Evolutionary conservation across 2,797 vertebrate genomes (phyloP).

Genomic region (Nothura maculosa): DNA sequence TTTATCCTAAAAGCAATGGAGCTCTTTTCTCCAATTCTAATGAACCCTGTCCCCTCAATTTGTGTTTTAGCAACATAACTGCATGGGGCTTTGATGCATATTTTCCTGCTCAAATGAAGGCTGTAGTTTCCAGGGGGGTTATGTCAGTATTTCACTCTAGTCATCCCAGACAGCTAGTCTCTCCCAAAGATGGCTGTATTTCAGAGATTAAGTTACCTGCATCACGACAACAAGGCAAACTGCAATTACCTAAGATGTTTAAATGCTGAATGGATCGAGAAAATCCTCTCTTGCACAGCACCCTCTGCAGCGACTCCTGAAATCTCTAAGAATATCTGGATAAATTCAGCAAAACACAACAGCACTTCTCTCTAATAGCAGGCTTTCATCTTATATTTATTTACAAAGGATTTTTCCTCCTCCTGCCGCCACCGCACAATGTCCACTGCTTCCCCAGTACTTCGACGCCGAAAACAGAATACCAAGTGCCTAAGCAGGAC

Average conservation of each 20-base stretch:
- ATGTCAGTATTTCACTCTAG: neutral
- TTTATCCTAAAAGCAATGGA: neutral
- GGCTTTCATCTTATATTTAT: constrained; percentile 55
- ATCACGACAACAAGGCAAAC: neutral
- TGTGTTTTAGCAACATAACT: neutral
- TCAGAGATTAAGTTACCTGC: neutral
- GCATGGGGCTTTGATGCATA: neutral
- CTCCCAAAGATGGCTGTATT: neutral
- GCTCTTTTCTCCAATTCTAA: neutral
- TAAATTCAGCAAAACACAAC: constrained; percentile 53
- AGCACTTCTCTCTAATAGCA: constrained; percentile 23
- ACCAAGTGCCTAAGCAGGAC: constrained; percentile 66
- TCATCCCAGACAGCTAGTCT: neutral
- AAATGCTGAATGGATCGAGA: neutral
- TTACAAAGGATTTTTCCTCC: constrained; percentile 50
- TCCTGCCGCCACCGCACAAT: constrained; percentile 22
- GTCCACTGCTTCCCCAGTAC: constrained; percentile 30
- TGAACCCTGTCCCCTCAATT: neutral
- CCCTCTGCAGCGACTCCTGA: neutral
- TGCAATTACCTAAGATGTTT: neutral
- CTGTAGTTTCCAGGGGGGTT: neutral
- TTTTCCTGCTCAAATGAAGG: neutral
- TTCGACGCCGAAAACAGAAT: constrained; percentile 44
- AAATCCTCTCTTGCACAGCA: neutral
- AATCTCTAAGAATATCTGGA: constrained; percentile 9